These are phyloP conservation scores for Zaprionus ornatus DNA, from an alignment of 1,140 invertebrate genomes.

Conservation along the genomic window DNA sequence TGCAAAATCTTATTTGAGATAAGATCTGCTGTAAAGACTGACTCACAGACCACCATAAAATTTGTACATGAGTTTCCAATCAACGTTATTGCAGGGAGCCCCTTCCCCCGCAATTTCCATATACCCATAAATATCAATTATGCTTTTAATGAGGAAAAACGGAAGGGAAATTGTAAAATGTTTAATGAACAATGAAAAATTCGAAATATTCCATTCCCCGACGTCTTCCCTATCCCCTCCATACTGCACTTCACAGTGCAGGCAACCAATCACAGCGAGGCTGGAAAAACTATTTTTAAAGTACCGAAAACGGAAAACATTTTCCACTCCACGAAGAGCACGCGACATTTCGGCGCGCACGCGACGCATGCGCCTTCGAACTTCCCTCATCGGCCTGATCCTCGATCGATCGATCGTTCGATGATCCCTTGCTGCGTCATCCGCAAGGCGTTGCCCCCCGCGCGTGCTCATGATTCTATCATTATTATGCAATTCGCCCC, in stretches of 20 bases:
- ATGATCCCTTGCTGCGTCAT: constrained; percentile 59
- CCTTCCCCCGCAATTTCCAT: constrained; percentile 9
- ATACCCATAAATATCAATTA: constrained; percentile 74
- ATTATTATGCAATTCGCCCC: constrained; percentile 68
- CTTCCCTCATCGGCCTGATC: constrained; percentile 35
- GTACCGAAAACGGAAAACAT: constrained; percentile 26
- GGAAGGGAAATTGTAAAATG: constrained; percentile 42
- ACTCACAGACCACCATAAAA: constrained; percentile 36
- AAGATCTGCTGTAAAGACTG: constrained; percentile 42
- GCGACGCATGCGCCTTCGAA: constrained; percentile 54
- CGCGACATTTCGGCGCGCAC: constrained; percentile 60
- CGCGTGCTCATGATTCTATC: constrained; percentile 61
- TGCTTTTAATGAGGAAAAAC: constrained; percentile 73
- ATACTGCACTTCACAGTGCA: background rate
- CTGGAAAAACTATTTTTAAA: constrained; percentile 63
- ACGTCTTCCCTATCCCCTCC: background rate
- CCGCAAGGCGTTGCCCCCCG: constrained; percentile 41
- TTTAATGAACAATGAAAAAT: constrained; percentile 43
- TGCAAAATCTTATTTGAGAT: constrained; percentile 75
- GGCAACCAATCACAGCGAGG: constrained; percentile 55
- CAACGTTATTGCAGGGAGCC: background rate
- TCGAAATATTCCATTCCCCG: constrained; percentile 14
- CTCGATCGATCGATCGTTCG: constrained; percentile 31
- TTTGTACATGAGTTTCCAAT: constrained; percentile 24
- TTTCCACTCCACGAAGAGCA: constrained; percentile 56